A percentile compares a stretch with the other conserved stretches of the same genome.
Evolutionary conservation across 2,113 vertebrate species (phyloP).

Genomic region (Mustelus asterias): DNA sequence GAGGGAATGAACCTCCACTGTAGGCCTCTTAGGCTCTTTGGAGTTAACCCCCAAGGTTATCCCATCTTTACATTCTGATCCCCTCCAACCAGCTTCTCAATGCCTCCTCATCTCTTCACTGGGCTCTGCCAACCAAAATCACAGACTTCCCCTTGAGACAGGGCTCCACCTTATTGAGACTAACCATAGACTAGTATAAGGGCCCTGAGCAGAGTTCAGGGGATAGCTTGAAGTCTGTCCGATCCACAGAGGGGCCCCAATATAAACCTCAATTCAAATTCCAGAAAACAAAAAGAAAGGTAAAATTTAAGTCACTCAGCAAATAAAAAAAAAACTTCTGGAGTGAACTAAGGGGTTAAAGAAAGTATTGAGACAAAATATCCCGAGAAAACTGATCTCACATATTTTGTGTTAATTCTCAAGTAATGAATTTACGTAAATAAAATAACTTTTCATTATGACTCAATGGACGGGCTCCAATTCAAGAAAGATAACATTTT

Average conservation of each 20-base stretch:
- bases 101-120: no score
- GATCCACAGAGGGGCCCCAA: background rate
- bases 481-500: constrained; percentile 17
- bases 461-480: background rate
- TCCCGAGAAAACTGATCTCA: background rate
- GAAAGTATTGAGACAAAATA: background rate
- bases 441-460: background rate
- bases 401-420: background rate
- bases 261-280: background rate
- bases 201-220: background rate
- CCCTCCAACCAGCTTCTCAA: no score
- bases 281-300: background rate
- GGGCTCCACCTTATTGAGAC: no score
- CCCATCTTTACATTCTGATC: no score
- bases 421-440: background rate
- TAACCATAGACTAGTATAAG: background rate
- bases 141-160: no score
- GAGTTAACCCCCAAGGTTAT: no score
- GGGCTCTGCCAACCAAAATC: no score
- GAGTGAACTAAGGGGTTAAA: background rate
- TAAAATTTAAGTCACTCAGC: background rate
- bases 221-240: background rate
- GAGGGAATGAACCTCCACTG: no score
- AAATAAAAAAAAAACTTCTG: background rate
- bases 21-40: no score